Evolutionary conservation across 1,140 invertebrate genomes (phyloP).

Genomic region (Dufourea novaeangliae): DNA sequence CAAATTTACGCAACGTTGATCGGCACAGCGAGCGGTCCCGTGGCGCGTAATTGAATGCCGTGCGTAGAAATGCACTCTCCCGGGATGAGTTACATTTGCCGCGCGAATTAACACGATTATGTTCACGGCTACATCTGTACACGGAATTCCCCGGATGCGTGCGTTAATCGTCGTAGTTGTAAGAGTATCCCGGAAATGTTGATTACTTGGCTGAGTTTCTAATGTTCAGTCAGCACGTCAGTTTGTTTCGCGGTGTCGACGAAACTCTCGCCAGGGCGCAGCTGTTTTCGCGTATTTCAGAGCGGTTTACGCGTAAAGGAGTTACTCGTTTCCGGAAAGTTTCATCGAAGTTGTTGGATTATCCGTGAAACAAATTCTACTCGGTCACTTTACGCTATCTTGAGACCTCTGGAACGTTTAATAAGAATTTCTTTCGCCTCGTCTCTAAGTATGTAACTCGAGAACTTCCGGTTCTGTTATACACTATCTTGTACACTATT

Average conservation of each 20-base stretch:
- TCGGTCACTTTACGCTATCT: not conserved
- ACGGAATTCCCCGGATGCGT: constrained; percentile 56
- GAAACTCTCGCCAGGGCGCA: constrained; percentile 50
- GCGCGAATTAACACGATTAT: constrained; percentile 58
- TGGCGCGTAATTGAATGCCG: constrained; percentile 35
- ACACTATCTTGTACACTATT: too few species aligned
- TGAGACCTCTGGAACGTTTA: not conserved
- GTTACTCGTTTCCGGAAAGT: constrained; percentile 21
- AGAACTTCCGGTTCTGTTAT: too few species aligned
- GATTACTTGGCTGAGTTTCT: constrained; percentile 63
- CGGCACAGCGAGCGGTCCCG: not conserved
- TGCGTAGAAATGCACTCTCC: constrained; percentile 32
- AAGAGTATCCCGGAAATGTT: constrained; percentile 67
- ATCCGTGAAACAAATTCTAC: not conserved
- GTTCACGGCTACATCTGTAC: constrained; percentile 48
- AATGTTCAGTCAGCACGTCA: constrained; percentile 64
- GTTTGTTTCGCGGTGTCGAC: constrained; percentile 54
- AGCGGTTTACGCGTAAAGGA: constrained; percentile 22
- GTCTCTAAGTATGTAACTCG: too few species aligned
- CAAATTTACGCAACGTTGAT: not conserved
- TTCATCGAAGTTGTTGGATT: constrained; percentile 40
- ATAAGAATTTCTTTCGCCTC: constrained; percentile 2
- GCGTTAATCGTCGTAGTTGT: constrained; percentile 64
- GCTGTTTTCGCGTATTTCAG: constrained; percentile 35
- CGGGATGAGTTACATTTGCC: constrained; percentile 51